Percentiles rank a stretch among this genome's conserved stretches.
phyloP scores from a whole-genome alignment of 2,113 vertebrate species.

The Echinops telfairi region DNA sequence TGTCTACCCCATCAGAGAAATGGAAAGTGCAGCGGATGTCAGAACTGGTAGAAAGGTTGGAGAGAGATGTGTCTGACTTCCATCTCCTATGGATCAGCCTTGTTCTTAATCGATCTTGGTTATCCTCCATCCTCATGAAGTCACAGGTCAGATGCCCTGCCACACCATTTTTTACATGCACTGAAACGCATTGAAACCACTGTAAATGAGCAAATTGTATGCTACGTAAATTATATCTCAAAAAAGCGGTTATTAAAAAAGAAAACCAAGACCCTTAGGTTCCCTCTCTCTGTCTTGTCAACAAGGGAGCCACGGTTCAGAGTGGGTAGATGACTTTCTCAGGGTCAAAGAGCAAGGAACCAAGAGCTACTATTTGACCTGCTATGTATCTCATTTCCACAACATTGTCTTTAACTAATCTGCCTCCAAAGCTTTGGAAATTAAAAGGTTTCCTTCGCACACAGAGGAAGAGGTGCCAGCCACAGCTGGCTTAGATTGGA shows the following conservation, averaged over 20 bases:
- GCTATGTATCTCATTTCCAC: slow-evolving; percentile 21
- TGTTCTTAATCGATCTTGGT: no score
- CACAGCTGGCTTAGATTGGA: slow-evolving; percentile 59
- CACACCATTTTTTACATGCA: neutral
- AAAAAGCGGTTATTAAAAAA: slow-evolving; percentile 52
- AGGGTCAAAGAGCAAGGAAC: neutral
- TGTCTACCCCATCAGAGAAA: no score
- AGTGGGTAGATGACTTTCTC: neutral
- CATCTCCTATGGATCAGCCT: no score
- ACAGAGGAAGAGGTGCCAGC: neutral
- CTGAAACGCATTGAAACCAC: slow-evolving; percentile 38
- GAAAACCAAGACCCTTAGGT: neutral
- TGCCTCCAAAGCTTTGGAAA: slow-evolving; percentile 12
- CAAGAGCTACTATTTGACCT: neutral
- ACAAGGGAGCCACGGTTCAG: neutral
- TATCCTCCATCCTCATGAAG: no score
- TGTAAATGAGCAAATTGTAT: slow-evolving; percentile 26
- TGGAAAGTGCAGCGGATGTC: no score
- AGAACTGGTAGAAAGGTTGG: no score
- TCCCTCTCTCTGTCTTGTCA: neutral
- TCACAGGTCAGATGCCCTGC: no score
- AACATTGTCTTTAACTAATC: neutral
- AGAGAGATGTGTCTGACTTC: no score
- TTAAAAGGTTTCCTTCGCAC: neutral
- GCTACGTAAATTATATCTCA: neutral